phyloP scores from a whole-genome alignment of 2,888 invertebrate species.

The Caradrina clavipalpis region DNA sequence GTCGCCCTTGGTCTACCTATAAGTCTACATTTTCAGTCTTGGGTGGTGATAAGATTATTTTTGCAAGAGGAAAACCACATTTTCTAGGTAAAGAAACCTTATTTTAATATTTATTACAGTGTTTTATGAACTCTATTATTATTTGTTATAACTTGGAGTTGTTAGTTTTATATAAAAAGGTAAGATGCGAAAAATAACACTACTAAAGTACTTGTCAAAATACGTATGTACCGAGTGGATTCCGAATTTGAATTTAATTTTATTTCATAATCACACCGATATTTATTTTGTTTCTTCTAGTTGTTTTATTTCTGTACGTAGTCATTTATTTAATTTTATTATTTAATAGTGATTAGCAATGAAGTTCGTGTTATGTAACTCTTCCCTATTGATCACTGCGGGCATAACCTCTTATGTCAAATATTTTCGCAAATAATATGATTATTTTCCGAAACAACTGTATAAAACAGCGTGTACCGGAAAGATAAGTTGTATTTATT shows the following conservation, averaged over 20 bases:
- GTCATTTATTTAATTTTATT: not conserved
- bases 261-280: not conserved
- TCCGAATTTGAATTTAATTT: conserved; percentile 41
- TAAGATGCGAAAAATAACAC: conserved; percentile 45
- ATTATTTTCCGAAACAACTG: conserved; percentile 5
- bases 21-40: conserved; percentile 61
- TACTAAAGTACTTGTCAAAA: conserved; percentile 53
- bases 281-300: conserved; percentile 25
- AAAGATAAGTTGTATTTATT: not conserved
- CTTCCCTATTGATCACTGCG: conserved; percentile 70
- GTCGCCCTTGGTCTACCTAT: conserved; percentile 54
- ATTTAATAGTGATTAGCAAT: not conserved
- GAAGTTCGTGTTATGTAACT: conserved; percentile 79
- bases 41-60: conserved; percentile 68
- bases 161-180: conserved; percentile 18
- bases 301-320: not conserved
- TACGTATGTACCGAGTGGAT: conserved; percentile 37
- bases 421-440: conserved; percentile 12
- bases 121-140: conserved; percentile 42
- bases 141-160: conserved; percentile 24
- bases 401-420: conserved; percentile 65
- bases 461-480: not conserved
- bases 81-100: conserved; percentile 68
- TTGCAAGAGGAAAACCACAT: conserved; percentile 62
- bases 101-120: conserved; percentile 29